Percentiles rank a stretch among this genome's conserved stretches.
Conservation (phyloP, 2,888 invertebrate species). For the Lasioglossum marginatum region DNA sequence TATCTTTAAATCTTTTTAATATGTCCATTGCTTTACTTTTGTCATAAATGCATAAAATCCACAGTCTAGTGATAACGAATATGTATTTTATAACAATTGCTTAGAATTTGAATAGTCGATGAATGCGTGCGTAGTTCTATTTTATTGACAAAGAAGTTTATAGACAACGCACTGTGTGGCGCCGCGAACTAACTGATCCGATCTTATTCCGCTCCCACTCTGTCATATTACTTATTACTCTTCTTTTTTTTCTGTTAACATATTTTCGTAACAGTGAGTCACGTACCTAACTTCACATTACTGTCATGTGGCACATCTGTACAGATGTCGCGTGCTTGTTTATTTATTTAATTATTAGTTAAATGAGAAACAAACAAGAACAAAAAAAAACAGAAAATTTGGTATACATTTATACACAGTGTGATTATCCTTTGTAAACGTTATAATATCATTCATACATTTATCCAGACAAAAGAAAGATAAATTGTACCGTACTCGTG, state of each 20-base stretch:
- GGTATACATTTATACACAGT: not conserved
- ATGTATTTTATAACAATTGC: no score
- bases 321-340: not conserved
- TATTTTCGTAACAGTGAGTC: not conserved
- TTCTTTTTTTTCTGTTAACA: not conserved
- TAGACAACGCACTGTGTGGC: constrained; percentile 14
- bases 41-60: no score
- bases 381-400: not conserved
- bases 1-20: no score
- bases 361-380: not conserved
- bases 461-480: not conserved
- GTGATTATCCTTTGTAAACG: not conserved
- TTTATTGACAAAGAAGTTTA: not conserved
- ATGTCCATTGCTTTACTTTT: no score
- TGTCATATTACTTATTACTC: not conserved
- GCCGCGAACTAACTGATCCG: not conserved
- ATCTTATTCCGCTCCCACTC: not conserved
- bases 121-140: not conserved
- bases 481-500: not conserved
- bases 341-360: not conserved
- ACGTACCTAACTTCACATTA: not conserved
- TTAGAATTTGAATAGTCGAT: not conserved
- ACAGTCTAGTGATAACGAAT: no score
- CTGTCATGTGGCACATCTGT: no score
- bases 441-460: not conserved